phyloP scores from a whole-genome alignment of 37 sponge, comb jelly and placozoan genomes.

The Mnemiopsis leidyi region DNA sequence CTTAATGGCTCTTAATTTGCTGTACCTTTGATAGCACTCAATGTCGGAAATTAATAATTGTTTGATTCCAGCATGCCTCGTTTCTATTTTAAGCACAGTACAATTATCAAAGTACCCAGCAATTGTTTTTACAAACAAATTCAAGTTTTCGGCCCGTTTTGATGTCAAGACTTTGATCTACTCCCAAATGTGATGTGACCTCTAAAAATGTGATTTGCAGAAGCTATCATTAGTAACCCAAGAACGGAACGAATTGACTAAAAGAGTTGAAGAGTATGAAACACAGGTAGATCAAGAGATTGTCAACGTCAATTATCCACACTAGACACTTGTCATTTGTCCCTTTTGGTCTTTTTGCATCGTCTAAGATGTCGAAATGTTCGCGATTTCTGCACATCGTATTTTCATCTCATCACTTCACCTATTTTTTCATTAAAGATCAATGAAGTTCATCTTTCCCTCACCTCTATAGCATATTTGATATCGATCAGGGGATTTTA shows the following conservation, averaged over 20 bases:
- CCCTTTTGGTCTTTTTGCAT: neutral
- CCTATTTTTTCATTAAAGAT: no score
- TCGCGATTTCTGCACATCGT: neutral
- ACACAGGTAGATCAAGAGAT: slow-evolving; percentile 22
- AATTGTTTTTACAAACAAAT: no score
- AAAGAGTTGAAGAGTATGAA: slow-evolving; percentile 60
- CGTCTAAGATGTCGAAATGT: neutral
- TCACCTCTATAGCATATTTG: no score
- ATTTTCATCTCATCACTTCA: neutral
- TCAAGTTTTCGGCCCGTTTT: no score
- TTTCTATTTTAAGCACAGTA: neutral
- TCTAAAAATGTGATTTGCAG: neutral
- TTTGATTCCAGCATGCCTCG: neutral
- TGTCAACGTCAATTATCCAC: neutral
- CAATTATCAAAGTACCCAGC: no score
- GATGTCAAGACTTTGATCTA: no score
- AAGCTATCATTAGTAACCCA: slow-evolving; percentile 45
- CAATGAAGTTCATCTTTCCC: no score
- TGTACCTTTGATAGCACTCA: neutral
- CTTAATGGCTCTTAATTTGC: neutral
- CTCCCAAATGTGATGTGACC: neutral
- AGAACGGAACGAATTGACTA: slow-evolving; percentile 25
- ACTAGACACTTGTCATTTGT: neutral
- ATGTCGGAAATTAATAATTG: neutral
- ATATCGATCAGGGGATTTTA: no score